Evolutionary conservation across 2,888 invertebrate species (phyloP), one percentile per base, ranked within the genome.

Genomic region (Agrochola circellaris): DNA sequence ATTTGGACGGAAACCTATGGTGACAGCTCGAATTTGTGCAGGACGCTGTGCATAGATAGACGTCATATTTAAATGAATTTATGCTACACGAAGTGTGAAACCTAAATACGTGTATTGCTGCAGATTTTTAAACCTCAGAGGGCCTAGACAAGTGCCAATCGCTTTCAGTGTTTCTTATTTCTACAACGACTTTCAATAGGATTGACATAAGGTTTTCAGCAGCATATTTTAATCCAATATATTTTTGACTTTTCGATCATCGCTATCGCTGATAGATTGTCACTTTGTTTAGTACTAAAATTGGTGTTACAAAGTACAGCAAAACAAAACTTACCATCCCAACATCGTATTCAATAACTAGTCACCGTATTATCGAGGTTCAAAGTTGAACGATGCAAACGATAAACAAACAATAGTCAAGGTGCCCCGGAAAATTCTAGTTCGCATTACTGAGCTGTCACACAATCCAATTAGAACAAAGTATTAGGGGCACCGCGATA

Each of bases 401-500:
- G 8, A 68, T 69, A 65, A 66, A 77, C 45, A 77, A 83, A 69
- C 64, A 65, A 72, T 72, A 56, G 81, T 62, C 80, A 73, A 82
- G 84, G 84, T 82, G 76, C 38, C 38, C 48, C 34, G 76, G 73
- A 73, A 80, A 62, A 72, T 83, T 85, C 75, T 73, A 78, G 83
- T 62, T 64, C 75, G 45, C 72, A 81, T 79, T 69, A 67, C 58
- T 34, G 51, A 51, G 54, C 73, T 75, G 76, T 72, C 65, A 67
- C 60, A 66, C 73, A 85, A 83, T 87, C 78, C 80, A 86, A 88
- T 87, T 87, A 84, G 79, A 38, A 48, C 79, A 54, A 68, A 58
- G 87, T 79, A 87, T 88, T 88, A 87, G 83, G 79, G 81, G 67
- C 85, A 78, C 65, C 13, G 51, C 69, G 82, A 75, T 82, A 83